Conservation (phyloP, 2,113 vertebrate species). For the Grammomys surdaster region DNA sequence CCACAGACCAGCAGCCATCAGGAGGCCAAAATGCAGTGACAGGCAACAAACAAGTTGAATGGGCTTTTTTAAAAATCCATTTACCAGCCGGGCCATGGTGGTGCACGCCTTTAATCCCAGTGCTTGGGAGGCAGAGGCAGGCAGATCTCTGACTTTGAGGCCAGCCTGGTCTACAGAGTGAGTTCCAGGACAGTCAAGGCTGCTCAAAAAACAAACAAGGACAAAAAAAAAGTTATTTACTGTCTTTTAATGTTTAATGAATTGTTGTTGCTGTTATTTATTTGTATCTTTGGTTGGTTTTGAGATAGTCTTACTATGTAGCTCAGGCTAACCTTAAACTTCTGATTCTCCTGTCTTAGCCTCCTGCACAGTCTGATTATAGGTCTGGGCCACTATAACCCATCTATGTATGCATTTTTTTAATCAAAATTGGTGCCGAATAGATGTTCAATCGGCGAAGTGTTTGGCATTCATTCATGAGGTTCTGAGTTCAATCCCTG, state of each 20-base stretch:
- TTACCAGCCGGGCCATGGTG: accelerated
- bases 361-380: background rate
- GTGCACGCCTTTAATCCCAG: accelerated
- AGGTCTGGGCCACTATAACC: background rate
- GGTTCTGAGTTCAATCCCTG: background rate
- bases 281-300: background rate
- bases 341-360: background rate
- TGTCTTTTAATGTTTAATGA: no score
- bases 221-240: no score
- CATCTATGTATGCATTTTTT: background rate
- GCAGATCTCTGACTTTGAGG: background rate
- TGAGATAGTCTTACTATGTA: background rate
- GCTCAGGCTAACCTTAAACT: background rate
- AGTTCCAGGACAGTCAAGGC: background rate
- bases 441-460: background rate
- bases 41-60: background rate
- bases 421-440: background rate
- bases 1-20: background rate
- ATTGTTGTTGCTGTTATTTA: background rate
- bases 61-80: background rate
- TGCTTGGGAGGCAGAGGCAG: background rate
- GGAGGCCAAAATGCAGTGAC: background rate
- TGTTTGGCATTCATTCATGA: background rate
- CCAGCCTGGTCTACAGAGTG: background rate
- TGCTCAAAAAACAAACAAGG: background rate